Conservation (phyloP, 35 echinoderm and acorn worm genomes). For the Chiridota heheva region DNA sequence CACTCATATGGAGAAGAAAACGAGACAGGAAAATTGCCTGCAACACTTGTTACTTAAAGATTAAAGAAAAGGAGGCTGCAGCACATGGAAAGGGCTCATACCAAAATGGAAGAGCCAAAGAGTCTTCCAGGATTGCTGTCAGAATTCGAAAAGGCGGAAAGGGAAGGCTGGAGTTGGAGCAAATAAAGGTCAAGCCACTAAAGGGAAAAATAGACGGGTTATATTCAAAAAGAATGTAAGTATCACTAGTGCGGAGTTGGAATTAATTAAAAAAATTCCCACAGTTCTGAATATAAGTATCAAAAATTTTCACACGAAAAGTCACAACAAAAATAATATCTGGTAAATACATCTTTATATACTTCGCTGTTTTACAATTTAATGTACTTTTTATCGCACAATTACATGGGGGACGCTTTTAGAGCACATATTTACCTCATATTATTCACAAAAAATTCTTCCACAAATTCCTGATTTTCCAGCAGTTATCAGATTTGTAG, state of each 20-base stretch:
- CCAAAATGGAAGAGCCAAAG: conserved; percentile 44
- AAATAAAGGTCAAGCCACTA: conserved; percentile 74
- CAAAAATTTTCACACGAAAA: background rate
- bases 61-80: conserved; percentile 8
- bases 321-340: background rate
- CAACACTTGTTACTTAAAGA: conserved; percentile 76
- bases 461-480: no score
- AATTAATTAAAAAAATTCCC: background rate
- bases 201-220: conserved; percentile 84
- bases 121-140: conserved; percentile 55
- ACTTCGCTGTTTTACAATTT: background rate
- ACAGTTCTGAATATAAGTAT: no score
- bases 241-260: conserved; percentile 7
- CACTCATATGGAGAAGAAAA: conserved; percentile 75
- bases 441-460: no score
- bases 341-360: background rate
- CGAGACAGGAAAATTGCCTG: conserved; percentile 52
- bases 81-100: conserved; percentile 41
- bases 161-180: conserved; percentile 59
- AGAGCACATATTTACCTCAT: background rate
- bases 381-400: background rate
- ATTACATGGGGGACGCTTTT: background rate
- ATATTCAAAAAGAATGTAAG: conserved; percentile 99
- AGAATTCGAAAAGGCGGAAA: conserved; percentile 54
- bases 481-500: no score